A percentile compares a stretch with the other conserved stretches of the same genome.
These are phyloP conservation scores for Musca domestica DNA, from an alignment of 1,140 invertebrate genomes.

Conservation along the genomic window DNA sequence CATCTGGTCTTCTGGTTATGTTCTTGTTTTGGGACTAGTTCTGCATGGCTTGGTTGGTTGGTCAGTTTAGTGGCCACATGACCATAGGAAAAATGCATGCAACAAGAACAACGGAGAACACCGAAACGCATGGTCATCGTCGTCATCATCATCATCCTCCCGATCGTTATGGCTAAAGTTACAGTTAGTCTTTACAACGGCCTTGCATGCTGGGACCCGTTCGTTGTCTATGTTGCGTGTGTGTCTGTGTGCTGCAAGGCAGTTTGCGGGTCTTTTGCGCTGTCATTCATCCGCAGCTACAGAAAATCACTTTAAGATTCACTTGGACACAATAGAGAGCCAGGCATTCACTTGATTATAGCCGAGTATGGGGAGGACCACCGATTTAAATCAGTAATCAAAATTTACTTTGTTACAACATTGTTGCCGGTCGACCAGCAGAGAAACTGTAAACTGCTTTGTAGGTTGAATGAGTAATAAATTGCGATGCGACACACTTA, in stretches of 20 bases:
- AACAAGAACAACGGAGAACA: not conserved
- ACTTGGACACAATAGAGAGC: too few species aligned
- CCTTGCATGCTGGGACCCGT: conserved; percentile 1
- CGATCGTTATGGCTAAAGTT: not conserved
- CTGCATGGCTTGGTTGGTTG: too few species aligned
- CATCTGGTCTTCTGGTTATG: not conserved
- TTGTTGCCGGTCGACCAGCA: not conserved
- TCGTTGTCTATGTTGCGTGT: not conserved
- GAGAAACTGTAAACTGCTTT: not conserved
- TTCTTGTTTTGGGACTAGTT: not conserved
- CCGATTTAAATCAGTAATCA: not conserved
- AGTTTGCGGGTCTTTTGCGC: not conserved
- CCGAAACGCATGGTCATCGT: not conserved
- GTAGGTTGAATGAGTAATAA: conserved; percentile 3
- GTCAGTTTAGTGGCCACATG: too few species aligned
- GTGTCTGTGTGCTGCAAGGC: not conserved
- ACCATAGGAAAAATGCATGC: not conserved
- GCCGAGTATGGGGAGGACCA: not conserved
- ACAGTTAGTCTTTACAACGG: conserved; percentile 3
- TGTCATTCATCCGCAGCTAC: too few species aligned
- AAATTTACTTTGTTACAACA: not conserved
- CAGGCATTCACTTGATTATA: too few species aligned
- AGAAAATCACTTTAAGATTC: too few species aligned
- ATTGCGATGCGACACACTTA: not conserved
- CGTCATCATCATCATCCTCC: not conserved